Evolutionary conservation across 2,888 invertebrate genomes (phyloP), one percentile per base, ranked within the genome.

Genomic region (Ceraclea dissimilis): DNA sequence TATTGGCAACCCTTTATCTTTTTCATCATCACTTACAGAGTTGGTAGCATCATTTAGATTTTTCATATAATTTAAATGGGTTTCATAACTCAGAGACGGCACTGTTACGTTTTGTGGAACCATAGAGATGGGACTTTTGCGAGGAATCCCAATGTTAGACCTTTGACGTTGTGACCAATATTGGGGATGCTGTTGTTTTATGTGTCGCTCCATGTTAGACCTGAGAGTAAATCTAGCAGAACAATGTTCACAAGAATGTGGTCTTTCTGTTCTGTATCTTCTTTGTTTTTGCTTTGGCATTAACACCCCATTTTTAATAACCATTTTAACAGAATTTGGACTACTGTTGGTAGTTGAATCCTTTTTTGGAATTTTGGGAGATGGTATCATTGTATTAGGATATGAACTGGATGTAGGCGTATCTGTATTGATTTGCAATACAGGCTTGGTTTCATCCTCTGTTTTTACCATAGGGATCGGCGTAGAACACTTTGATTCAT

Each of bases 141-240:
- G 69, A 0, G 75, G 71, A n/a, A 62, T 17, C 18, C 63, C 63
- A 19, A 63, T 57, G 49, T 60, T 57, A 0, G 75, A 66, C 11
- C 78, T 76, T 64, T 90, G 86, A 43, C 90, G 76, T 62, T 90
- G 88, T 52, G 88, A 88, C 88, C 93, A 93, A 67, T 83, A 87
- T 60, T 91, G 89, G 0, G 93, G 93, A 74, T 95, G 95, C 65
- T 94, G 93, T 65, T 93, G 93, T 68, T 94, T 94, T 2, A 94
- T 90, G 65, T 95, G 95, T 0, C 93, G 80, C 70, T 94, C 94
- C 92, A 94, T 94, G 66, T 95, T 94, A 10, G 93, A 93, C n/a
- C 92, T 80, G 11, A 94, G 74, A 1, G 94, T 94, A 67, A 95
- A 95, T 52, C 90, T 79, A 0, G 93, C 93, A 0, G 90, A 87